These are phyloP conservation scores for Hipposideros armiger DNA, from an alignment of 2,113 vertebrate genomes.

Conservation along the genomic window DNA sequence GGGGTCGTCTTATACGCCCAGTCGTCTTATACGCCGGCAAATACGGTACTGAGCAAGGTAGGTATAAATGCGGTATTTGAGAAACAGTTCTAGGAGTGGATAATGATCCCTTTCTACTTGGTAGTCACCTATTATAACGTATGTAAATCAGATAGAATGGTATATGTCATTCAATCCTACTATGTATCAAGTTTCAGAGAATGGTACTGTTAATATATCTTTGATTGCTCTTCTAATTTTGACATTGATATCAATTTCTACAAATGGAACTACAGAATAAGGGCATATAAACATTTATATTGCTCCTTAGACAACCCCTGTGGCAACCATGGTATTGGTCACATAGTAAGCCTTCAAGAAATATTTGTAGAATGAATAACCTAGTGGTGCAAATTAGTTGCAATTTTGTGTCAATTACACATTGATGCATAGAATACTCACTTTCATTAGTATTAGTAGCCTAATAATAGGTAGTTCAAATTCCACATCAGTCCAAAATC, in stretches of 20 bases:
- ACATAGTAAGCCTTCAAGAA: background rate
- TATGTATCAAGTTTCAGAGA: background rate
- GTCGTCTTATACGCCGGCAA: too few species aligned
- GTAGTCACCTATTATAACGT: background rate
- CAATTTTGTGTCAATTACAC: background rate
- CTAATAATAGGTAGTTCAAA: background rate
- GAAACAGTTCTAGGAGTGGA: background rate
- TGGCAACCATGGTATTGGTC: background rate
- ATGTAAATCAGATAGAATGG: background rate
- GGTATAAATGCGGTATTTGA: background rate
- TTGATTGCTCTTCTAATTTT: constrained; percentile 6
- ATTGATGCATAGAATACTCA: background rate
- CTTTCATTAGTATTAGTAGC: background rate
- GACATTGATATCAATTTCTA: background rate
- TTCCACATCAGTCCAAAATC: background rate
- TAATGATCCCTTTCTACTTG: background rate
- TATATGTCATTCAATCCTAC: background rate
- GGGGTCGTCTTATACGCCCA: too few species aligned
- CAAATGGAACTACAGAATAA: background rate
- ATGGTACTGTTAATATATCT: background rate
- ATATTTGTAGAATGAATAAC: background rate
- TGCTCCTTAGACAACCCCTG: background rate
- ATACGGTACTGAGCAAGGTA: background rate
- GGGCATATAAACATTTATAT: background rate
- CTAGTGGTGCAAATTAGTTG: background rate